A percentile compares a stretch with the other conserved stretches of the same genome.
These are phyloP conservation scores for Neodiprion fabricii DNA, from an alignment of 1,140 invertebrate genomes.

Conservation along the genomic window DNA sequence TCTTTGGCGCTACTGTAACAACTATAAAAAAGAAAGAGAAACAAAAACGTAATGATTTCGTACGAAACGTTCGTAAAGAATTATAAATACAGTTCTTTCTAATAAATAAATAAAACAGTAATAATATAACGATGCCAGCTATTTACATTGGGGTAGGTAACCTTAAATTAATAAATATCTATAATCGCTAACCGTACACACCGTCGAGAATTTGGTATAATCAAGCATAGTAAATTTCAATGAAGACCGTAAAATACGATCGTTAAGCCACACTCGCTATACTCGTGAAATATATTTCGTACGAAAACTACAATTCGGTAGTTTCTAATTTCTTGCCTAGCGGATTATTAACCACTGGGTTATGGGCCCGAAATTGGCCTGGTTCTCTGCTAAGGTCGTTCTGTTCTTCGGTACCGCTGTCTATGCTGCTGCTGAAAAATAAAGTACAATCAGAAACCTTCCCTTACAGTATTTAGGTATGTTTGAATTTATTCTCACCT, in stretches of 20 bases:
- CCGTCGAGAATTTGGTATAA: too few relatives aligned
- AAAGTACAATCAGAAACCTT: constrained; percentile 66
- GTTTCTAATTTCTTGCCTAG: constrained; percentile 84
- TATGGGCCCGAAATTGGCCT: constrained; percentile 59
- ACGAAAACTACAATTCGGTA: constrained; percentile 71
- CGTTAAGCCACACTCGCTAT: background rate
- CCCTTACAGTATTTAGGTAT: constrained; percentile 37
- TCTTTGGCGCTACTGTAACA: background rate
- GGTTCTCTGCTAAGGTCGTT: constrained; percentile 59
- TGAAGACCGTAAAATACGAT: background rate
- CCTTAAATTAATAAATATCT: background rate
- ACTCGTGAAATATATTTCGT: background rate
- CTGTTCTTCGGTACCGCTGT: constrained; percentile 52
- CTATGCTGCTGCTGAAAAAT: constrained; percentile 45
- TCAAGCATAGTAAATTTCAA: background rate
- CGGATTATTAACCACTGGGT: constrained; percentile 62
- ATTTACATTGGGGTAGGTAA: background rate
- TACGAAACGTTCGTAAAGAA: background rate
- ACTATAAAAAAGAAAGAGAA: background rate
- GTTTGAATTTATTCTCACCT: constrained; percentile 41
- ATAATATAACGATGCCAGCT: background rate
- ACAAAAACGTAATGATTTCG: background rate
- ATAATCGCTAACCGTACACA: too few relatives aligned
- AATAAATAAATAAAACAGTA: constrained; percentile 4
- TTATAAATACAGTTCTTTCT: background rate